Evolutionary conservation across 2,888 invertebrate genomes (phyloP).

Genomic region (Tetragnatha montana): DNA sequence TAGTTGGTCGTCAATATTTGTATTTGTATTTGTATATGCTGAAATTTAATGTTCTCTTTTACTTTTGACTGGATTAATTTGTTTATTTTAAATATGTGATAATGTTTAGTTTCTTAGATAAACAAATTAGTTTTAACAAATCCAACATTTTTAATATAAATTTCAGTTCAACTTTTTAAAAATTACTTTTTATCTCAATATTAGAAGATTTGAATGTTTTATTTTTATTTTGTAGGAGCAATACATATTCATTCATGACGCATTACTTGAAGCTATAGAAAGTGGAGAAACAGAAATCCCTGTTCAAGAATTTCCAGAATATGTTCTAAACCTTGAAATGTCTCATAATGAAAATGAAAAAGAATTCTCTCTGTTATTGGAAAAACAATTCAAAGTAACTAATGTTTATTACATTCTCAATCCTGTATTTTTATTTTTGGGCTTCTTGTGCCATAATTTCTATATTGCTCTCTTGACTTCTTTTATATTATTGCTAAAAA

Average conservation of each 20-base stretch:
- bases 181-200: no score
- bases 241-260: slow-evolving; percentile 98
- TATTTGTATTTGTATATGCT: no score
- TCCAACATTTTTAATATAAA: no score
- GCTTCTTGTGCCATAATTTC: background rate
- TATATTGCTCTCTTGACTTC: background rate
- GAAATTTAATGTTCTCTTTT: no score
- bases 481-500: no score
- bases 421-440: background rate
- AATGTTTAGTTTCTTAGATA: no score
- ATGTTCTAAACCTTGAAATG: slow-evolving; percentile 72
- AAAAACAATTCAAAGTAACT: slow-evolving; percentile 80
- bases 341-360: slow-evolving; percentile 62
- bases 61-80: no score
- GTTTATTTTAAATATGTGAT: no score
- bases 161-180: no score
- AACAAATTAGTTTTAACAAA: no score
- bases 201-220: no score
- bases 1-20: no score
- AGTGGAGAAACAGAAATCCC: slow-evolving; percentile 86
- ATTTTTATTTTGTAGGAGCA: slow-evolving; percentile 81
- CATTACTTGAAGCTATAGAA: slow-evolving; percentile 92
- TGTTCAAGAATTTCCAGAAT: slow-evolving; percentile 77
- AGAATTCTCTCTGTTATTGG: slow-evolving; percentile 77
- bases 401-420: background rate